Percentiles rank a stretch among this genome's conserved stretches.
Evolutionary conservation across 92 coral and sea anemone species (phyloP).

Genomic region (Siderastrea siderea): DNA sequence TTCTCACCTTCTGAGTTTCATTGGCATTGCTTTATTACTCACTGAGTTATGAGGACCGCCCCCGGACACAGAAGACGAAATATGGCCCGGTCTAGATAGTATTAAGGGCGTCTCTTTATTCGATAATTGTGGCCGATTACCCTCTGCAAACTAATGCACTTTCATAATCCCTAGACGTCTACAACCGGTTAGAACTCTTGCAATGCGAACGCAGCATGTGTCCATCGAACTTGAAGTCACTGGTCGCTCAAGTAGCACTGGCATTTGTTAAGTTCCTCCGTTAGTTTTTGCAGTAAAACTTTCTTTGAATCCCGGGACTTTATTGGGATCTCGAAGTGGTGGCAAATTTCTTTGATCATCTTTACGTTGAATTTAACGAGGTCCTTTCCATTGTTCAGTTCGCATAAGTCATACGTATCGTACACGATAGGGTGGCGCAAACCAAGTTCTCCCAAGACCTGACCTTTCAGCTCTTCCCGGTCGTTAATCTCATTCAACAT

Average conservation of each 20-base stretch:
- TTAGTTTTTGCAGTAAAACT: conserved; percentile 20
- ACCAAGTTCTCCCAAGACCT: neutral
- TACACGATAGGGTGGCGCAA: conserved; percentile 1
- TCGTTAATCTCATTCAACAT: conserved; percentile 23
- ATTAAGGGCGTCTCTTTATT: no score
- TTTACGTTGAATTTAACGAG: conserved; percentile 37
- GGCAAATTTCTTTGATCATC: conserved; percentile 37
- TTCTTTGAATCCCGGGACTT: conserved; percentile 33
- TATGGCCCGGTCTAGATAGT: no score
- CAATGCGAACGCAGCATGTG: no score
- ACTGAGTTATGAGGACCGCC: no score
- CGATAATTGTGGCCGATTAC: no score
- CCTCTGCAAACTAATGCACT: no score
- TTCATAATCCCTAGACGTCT: no score
- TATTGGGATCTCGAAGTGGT: conserved; percentile 18
- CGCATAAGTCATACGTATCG: conserved; percentile 25
- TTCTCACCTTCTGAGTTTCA: no score
- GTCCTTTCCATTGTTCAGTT: conserved; percentile 1
- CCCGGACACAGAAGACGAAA: no score
- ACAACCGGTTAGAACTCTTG: no score
- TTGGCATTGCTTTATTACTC: no score
- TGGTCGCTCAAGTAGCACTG: neutral
- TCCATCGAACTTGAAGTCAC: no score
- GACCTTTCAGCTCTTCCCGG: neutral
- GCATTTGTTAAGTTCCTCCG: conserved; percentile 10